These are phyloP conservation scores for Genyomyrus donnyi DNA, from an alignment of 2,113 vertebrate species.

Conservation along the genomic window DNA sequence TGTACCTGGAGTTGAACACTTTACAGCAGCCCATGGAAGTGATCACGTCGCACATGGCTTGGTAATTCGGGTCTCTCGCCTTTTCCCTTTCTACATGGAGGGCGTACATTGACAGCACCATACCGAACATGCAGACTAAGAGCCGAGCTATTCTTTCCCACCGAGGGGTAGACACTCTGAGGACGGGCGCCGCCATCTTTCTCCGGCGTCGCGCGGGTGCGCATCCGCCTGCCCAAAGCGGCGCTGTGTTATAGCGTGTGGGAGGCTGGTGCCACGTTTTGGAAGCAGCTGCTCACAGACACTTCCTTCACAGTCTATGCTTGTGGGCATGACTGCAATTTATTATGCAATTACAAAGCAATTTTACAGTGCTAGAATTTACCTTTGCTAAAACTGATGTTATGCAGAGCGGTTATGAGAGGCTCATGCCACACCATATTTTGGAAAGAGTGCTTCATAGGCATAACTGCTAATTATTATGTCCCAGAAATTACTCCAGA, in stretches of 20 bases:
- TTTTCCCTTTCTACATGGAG: conserved; percentile 89
- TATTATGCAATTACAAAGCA: background rate
- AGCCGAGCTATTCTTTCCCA: conserved; percentile 88
- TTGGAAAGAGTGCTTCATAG: background rate
- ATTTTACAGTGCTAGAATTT: background rate
- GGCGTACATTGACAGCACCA: conserved; percentile 81
- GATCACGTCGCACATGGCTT: conserved; percentile 83
- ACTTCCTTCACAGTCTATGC: background rate
- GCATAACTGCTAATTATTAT: background rate
- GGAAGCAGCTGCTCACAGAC: background rate
- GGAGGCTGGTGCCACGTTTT: background rate
- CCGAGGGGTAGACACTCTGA: conserved; percentile 94
- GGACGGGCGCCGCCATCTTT: conserved; percentile 95
- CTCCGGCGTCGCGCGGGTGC: conserved; percentile 57
- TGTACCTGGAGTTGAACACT: conserved; percentile 92
- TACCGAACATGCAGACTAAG: conserved; percentile 78
- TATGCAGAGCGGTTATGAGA: too few relatives aligned
- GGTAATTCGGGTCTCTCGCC: conserved; percentile 71
- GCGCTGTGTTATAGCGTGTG: background rate
- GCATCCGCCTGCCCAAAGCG: background rate
- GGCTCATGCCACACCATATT: background rate
- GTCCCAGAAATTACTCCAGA: background rate
- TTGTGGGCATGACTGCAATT: background rate
- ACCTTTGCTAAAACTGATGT: background rate
- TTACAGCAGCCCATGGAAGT: conserved; percentile 87